Percentiles rank a stretch among this genome's conserved stretches.
These are phyloP conservation scores for Trachelus tabidus DNA, from an alignment of 2,888 invertebrate species.

Conservation along the genomic window DNA sequence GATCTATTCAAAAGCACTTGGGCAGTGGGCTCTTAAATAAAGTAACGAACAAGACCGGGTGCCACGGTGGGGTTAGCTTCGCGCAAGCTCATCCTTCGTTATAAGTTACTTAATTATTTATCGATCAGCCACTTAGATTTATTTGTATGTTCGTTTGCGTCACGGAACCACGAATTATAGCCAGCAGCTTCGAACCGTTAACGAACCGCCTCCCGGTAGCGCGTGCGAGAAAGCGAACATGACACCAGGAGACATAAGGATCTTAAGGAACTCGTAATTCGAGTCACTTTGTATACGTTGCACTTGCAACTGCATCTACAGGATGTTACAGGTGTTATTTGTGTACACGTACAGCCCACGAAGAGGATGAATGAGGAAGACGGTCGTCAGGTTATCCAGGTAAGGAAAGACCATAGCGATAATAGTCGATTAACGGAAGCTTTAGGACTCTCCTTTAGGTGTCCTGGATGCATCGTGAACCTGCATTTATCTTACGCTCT, in stretches of 20 bases:
- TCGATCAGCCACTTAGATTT: slow-evolving; percentile 2
- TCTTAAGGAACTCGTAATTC: neutral
- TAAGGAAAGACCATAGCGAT: too few species aligned
- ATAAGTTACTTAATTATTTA: slow-evolving; percentile 10
- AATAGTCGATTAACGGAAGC: neutral
- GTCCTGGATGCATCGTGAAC: neutral
- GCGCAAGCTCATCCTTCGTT: neutral
- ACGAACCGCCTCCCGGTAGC: neutral
- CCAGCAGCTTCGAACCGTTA: neutral
- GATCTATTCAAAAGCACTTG: slow-evolving; percentile 28
- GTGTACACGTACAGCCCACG: neutral
- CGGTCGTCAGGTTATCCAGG: too few species aligned
- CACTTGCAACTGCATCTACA: neutral
- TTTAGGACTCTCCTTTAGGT: neutral
- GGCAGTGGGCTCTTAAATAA: slow-evolving; percentile 23
- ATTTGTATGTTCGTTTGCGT: slow-evolving; percentile 5
- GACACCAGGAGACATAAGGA: neutral
- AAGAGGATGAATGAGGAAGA: too few species aligned
- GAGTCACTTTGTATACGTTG: neutral
- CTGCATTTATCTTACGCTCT: neutral
- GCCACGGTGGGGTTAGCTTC: neutral
- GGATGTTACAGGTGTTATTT: neutral
- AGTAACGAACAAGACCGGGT: neutral
- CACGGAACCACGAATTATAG: neutral
- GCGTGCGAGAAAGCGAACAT: neutral